A percentile compares a stretch with the other conserved stretches of the same genome.
These are phyloP conservation scores for Phrynocephalus vlangalii DNA, from an alignment of 2,797 vertebrate species.

Conservation along the genomic window DNA sequence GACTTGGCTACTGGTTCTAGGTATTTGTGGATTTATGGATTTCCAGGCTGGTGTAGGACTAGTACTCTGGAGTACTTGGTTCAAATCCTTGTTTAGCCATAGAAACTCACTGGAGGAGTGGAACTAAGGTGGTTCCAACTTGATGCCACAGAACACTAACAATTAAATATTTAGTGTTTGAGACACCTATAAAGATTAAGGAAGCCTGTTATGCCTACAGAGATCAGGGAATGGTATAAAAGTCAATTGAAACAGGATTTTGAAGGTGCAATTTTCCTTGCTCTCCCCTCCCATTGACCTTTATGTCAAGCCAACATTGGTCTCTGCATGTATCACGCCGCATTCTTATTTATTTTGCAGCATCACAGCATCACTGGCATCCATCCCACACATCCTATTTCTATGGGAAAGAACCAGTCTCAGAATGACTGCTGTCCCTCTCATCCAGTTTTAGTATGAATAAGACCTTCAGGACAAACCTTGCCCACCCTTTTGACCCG, in stretches of 20 bases:
- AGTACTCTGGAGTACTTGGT: too few relatives aligned
- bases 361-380: neutral
- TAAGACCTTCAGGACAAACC: neutral
- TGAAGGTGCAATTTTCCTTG: neutral
- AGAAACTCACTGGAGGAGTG: too few relatives aligned
- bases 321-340: neutral
- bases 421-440: neutral
- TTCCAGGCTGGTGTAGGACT: too few relatives aligned
- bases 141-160: too few relatives aligned
- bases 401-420: neutral
- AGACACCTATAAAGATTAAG: neutral
- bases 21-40: too few relatives aligned
- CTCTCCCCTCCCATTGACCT: neutral
- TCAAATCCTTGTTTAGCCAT: too few relatives aligned
- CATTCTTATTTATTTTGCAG: neutral
- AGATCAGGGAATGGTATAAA: neutral
- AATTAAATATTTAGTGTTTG: too few relatives aligned
- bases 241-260: neutral
- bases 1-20: neutral
- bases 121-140: too few relatives aligned
- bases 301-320: neutral
- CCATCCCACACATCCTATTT: neutral
- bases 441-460: neutral
- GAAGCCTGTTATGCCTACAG: neutral
- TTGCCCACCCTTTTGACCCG: neutral